A percentile compares a stretch with the other conserved stretches of the same genome.
Conservation (phyloP, 2,113 vertebrate species). For the Pygoscelis adeliae region DNA sequence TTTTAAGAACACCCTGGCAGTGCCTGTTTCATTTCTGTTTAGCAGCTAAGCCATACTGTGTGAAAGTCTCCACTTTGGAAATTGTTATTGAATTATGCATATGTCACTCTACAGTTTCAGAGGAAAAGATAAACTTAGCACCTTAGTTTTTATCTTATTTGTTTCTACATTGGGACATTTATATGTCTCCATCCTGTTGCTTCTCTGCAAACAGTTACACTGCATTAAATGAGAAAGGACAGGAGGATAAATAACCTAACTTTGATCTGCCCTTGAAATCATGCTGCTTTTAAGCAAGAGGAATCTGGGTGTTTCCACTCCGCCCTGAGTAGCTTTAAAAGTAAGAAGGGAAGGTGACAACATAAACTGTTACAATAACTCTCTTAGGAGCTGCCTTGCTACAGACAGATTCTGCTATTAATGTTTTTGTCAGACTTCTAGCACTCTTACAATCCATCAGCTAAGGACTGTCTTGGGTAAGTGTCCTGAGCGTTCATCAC, state of each 20-base stretch:
- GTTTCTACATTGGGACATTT: neutral
- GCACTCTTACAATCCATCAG: neutral
- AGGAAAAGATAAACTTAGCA: neutral
- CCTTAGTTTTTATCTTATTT: neutral
- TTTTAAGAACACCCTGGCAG: neutral
- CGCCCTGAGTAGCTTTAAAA: neutral
- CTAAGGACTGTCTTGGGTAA: neutral
- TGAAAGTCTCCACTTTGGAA: neutral
- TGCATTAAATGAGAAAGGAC: neutral
- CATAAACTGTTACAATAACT: constrained; percentile 39
- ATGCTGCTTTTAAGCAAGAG: neutral
- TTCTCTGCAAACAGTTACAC: neutral
- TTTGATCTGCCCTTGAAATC: constrained; percentile 20
- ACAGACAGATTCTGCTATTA: neutral
- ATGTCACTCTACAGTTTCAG: neutral
- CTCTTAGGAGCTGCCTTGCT: neutral
- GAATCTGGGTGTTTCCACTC: neutral
- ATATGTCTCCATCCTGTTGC: neutral
- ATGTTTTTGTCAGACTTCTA: neutral
- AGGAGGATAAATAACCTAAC: neutral
- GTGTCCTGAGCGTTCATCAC: neutral
- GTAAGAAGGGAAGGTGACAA: constrained; percentile 16
- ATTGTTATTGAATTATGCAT: neutral
- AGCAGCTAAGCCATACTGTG: neutral
- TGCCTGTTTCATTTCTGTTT: neutral